Evolutionary conservation across 2,113 vertebrate genomes (phyloP).

Genomic region (Nannospalax galili): DNA sequence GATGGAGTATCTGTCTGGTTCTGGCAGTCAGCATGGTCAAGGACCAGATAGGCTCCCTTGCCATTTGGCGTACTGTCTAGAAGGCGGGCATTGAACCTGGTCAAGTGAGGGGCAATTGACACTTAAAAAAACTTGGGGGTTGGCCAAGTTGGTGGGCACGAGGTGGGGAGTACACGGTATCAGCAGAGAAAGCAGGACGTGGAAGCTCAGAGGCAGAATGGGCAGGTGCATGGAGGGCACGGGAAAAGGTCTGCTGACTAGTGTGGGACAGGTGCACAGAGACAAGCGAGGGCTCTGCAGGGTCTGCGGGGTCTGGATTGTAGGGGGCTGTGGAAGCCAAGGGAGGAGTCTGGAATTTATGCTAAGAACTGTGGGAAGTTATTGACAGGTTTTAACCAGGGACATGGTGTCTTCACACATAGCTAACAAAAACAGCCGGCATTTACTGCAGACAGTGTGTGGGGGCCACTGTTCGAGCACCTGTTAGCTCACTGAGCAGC

Average conservation of each 20-base stretch:
- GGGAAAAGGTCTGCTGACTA: neutral
- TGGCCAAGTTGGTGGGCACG: neutral
- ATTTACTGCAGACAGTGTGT: rapidly evolving
- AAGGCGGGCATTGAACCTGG: neutral
- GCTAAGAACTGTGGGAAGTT: neutral
- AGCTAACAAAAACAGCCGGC: rapidly evolving
- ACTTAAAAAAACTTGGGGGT: neutral
- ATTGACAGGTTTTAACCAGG: neutral
- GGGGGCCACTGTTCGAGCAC: neutral
- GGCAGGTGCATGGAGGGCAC: rapidly evolving
- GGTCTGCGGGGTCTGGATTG: neutral
- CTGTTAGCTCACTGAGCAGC: rapidly evolving
- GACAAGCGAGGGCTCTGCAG: neutral
- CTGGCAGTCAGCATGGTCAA: rapidly evolving
- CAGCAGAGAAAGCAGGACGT: neutral
- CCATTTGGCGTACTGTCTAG: neutral
- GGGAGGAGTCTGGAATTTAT: neutral
- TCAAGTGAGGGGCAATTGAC: neutral
- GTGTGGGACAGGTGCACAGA: rapidly evolving
- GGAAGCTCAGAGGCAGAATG: neutral
- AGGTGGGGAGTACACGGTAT: neutral
- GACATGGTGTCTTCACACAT: rapidly evolving
- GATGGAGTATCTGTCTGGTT: rapidly evolving
- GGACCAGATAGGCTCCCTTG: neutral
- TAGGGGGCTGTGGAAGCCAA: rapidly evolving